Base-by-base conservation (phyloP, 2,113 vertebrate species). In the Struthidea cinerea region DNA sequence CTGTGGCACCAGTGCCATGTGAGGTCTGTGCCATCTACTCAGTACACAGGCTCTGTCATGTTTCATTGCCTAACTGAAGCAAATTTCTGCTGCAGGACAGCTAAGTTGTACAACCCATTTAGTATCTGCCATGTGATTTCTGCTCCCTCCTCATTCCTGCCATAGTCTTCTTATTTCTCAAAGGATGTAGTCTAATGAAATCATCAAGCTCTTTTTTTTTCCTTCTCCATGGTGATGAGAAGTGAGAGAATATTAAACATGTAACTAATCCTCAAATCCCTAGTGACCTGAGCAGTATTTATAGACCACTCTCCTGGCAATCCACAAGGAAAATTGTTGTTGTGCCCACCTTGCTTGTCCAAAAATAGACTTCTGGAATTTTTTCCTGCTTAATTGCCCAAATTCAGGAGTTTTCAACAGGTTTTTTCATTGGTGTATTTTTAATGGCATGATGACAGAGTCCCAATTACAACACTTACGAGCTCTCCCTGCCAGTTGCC, bases 261-360 rank as follows among this genome's bases (percentile, higher is more conserved):
- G 74, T 94, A 96, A 85, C 81, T 95, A 89, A 91, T 90, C 95
- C 50, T 93, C 79, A 83, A 94, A 21, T 22, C 57, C 50, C 56
- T 67, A 37, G 30, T 60, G 86, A 75, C 64, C 37, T n/a, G 37
- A 87, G 32, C 32, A 55, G 46, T 94, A 71, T 96, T 90, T 89
- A 60, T 85, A 81, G 59, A 89, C 55, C 13, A 24, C 79, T 91
- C 78, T 81, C 44, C 49, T 93, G 75, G 70, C 50, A 95, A 13
- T 53, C 47, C 56, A 80, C 23, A 59, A 87, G 70, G 77, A 87
- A 91, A 73, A 76, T 13, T 24, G 12, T 6, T 80, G 83, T 82
- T 77, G 18, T 90, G 30, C 67, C 55, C 63, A 92, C 46, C 71
- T 83, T 89, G 27, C 71, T 90, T 33, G 42, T 75, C 59, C 55